Base-by-base conservation (phyloP, 2,113 vertebrate species). In the Alectura lathami region DNA sequence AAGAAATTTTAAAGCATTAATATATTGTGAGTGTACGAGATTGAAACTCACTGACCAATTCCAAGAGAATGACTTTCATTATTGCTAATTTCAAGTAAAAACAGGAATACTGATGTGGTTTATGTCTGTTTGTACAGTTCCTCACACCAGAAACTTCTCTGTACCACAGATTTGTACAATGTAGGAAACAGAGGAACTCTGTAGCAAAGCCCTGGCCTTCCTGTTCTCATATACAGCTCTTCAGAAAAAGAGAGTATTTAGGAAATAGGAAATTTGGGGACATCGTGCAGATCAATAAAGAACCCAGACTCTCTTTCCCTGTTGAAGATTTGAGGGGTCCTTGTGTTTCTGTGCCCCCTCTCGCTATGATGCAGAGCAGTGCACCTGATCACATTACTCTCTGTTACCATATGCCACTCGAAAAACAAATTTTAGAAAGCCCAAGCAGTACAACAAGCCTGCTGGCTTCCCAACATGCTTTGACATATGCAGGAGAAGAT, bases 1-100 rank as follows among this genome's bases (percentile, higher is more conserved):
- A 94, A 91, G 72, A 93, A 76, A 94, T 92, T 94, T 93, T 83
- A 67, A 81, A 78, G 85, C 73, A 60, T 92, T 91, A 94, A 90
- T 89, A 77, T 92, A 48, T 87, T 87, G 77, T 88, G 66, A 91
- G 48, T 87, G 91, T 88, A 75, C 69, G 86, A 94, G 83, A 89
- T 43, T 77, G 79, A 91, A 92, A 68, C 62, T 90, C 43, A 32
- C 21, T 75, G 38, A 50, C 51, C 56, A 92, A 73, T 91, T 75
- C 75, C 24, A 60, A 83, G 80, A 67, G 90, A 86, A 89, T 83
- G 54, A 76, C 40, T 89, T 45, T 83, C 76, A 72, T 89, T 82
- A 70, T 24, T 79, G 81, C 53, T 63, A 92, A 92, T 95, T 94
- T 83, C 74, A 93, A 91, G 96, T 68, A 84, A 90, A 94, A 88